Evolutionary conservation across 2,113 vertebrate species (phyloP).

Genomic region (Psephotus haematonotus): DNA sequence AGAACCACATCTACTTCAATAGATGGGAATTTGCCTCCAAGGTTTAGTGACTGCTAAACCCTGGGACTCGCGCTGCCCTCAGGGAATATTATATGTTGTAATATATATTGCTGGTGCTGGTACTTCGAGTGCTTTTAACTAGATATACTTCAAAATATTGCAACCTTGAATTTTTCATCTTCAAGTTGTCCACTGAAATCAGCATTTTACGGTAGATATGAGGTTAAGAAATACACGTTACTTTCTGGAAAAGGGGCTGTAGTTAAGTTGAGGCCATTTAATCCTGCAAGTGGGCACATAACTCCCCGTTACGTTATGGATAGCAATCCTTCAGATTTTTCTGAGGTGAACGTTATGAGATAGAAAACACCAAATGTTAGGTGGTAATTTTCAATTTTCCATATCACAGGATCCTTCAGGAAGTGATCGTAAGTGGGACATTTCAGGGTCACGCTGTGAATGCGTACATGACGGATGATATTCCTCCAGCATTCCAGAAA

Average conservation of each 20-base stretch:
- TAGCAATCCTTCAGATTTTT: neutral
- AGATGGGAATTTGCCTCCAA: neutral
- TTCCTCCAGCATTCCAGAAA: neutral
- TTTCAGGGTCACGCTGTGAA: neutral
- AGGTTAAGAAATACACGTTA: neutral
- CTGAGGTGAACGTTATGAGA: neutral
- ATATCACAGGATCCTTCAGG: neutral
- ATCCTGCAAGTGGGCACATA: neutral
- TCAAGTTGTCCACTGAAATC: neutral
- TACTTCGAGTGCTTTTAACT: neutral
- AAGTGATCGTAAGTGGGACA: neutral
- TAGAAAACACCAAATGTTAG: neutral
- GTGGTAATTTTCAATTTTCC: neutral
- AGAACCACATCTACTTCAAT: neutral
- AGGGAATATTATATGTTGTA: neutral
- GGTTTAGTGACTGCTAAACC: neutral
- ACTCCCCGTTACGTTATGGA: neutral
- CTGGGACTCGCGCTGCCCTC: neutral
- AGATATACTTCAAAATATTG: neutral
- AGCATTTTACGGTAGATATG: fast-evolving
- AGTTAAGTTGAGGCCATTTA: neutral
- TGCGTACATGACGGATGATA: neutral
- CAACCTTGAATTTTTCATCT: neutral
- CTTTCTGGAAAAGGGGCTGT: no score
- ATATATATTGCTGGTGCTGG: neutral